A percentile compares a stretch with the other conserved stretches of the same genome.
Evolutionary conservation across 2,888 invertebrate species (phyloP).

Genomic region (Trachelus stipa): DNA sequence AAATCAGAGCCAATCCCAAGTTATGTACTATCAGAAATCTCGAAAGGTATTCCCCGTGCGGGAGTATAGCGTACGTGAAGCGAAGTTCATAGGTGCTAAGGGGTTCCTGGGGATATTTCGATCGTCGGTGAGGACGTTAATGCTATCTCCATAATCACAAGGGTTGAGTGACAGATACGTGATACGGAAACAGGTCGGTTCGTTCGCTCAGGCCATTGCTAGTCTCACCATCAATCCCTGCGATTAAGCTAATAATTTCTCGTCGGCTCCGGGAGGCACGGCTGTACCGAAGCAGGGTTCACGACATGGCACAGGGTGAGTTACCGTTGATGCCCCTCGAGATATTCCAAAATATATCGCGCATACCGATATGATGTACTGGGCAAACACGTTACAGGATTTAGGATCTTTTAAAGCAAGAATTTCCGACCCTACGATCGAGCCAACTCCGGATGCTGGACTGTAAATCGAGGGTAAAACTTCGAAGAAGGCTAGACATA

Average conservation of each 20-base stretch:
- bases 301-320: constrained; percentile 28
- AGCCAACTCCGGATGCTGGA: neutral
- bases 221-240: constrained; percentile 41
- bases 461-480: neutral
- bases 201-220: constrained; percentile 31
- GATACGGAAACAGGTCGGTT: constrained; percentile 38
- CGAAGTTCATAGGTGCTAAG: neutral
- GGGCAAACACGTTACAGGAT: constrained; percentile 13
- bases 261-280: constrained; percentile 17
- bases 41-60: neutral
- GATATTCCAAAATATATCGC: constrained; percentile 19
- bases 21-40: neutral
- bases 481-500: neutral
- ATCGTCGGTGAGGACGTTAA: constrained; percentile 26
- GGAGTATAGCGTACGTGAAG: neutral
- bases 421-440: neutral
- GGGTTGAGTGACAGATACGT: constrained; percentile 38
- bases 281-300: constrained; percentile 25
- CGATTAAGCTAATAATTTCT: constrained; percentile 47
- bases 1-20: neutral
- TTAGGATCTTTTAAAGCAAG: neutral
- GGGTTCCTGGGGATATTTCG: neutral
- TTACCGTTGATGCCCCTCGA: constrained; percentile 17
- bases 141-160: constrained; percentile 33
- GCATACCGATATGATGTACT: constrained; percentile 14